Evolutionary conservation across 2,888 invertebrate species (phyloP).

Genomic region (Chrysolina americana): DNA sequence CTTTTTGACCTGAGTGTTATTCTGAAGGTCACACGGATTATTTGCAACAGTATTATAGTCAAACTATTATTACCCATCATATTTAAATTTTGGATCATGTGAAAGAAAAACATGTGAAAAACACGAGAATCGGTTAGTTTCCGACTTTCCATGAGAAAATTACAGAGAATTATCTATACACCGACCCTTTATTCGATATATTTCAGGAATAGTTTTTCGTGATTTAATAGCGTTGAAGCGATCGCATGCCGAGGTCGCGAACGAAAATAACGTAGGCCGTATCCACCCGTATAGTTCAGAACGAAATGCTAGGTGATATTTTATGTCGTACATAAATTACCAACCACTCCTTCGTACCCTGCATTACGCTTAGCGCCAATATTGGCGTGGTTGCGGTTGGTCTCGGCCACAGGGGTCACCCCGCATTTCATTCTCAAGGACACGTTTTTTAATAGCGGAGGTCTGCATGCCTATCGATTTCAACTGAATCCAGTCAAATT

Average conservation of each 20-base stretch:
- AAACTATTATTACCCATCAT: too few species aligned
- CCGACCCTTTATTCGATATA: neutral
- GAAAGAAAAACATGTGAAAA: too few species aligned
- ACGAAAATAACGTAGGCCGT: slow-evolving; percentile 23
- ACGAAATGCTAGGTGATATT: slow-evolving; percentile 42
- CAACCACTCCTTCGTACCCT: slow-evolving; percentile 48
- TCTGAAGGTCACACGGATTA: too few species aligned
- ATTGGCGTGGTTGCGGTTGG: slow-evolving; percentile 53
- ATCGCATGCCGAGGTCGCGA: slow-evolving; percentile 14
- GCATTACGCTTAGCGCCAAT: slow-evolving; percentile 51
- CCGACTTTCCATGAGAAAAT: neutral
- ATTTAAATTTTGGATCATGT: too few species aligned
- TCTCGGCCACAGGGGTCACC: slow-evolving; percentile 25
- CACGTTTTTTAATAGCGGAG: neutral
- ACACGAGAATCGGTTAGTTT: neutral
- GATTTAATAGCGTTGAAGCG: neutral
- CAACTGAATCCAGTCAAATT: too few species aligned
- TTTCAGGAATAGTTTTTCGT: slow-evolving; percentile 12
- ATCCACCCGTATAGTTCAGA: slow-evolving; percentile 32
- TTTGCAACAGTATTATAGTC: too few species aligned
- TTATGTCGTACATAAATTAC: slow-evolving; percentile 50
- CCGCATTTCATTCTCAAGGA: slow-evolving; percentile 30
- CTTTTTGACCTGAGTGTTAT: too few species aligned
- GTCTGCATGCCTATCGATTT: too few species aligned
- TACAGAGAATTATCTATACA: neutral